Conservation (phyloP, 2,888 invertebrate genomes). For the Tipula vernalis region DNA sequence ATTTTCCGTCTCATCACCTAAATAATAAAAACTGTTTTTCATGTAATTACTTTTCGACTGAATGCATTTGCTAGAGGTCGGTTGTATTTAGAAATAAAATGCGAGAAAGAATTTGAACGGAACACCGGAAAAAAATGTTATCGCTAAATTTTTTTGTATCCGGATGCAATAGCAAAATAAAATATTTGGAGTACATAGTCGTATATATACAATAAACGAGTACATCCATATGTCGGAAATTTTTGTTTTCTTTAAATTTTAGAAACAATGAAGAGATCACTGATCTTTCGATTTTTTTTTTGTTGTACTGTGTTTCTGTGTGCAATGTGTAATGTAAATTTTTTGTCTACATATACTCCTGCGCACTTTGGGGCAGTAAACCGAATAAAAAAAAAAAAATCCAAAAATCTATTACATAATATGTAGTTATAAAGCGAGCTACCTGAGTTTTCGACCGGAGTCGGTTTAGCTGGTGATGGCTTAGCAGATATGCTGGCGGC, state of each 20-base stretch:
- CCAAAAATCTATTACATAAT: not conserved
- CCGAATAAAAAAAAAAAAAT: not conserved
- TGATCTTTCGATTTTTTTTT: not conserved
- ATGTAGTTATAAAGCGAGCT: not conserved
- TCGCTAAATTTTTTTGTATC: not conserved
- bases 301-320: not conserved
- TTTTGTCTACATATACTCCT: not conserved
- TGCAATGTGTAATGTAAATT: not conserved
- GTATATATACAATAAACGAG: not conserved
- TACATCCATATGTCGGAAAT: not conserved
- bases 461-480: not conserved
- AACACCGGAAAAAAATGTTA: not conserved
- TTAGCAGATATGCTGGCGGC: not conserved
- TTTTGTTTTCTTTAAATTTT: not conserved
- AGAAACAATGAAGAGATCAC: not conserved
- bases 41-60: not conserved
- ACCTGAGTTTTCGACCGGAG: not conserved
- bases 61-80: not conserved
- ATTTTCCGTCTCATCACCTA: not conserved
- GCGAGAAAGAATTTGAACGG: not conserved
- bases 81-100: not conserved
- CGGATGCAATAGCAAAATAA: not conserved
- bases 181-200: not conserved
- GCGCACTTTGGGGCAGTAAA: not conserved
- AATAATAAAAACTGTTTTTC: not conserved